Conservation (phyloP, 2,113 vertebrate species). For the Asarcornis scutulata region DNA sequence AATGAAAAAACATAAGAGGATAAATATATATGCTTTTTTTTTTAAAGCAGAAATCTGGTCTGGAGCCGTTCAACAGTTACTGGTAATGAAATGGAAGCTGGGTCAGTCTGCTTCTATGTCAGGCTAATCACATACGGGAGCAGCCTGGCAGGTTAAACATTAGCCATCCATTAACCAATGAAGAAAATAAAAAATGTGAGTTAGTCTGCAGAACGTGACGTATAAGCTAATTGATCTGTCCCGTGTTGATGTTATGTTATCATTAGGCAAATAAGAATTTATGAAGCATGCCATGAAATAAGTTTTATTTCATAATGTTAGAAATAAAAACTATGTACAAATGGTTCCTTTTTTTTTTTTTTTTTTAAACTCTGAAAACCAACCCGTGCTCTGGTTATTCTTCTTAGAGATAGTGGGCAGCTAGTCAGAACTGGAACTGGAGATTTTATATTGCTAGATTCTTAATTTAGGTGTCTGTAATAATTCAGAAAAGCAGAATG, state of each 20-base stretch:
- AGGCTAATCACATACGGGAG: not conserved
- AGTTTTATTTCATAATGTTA: conserved; percentile 3
- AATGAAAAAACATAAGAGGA: not conserved
- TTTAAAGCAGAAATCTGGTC: not conserved
- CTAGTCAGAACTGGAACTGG: not conserved
- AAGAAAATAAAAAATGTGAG: not conserved
- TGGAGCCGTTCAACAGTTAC: not conserved
- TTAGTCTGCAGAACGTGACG: not conserved
- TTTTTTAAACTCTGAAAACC: not conserved
- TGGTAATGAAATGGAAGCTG: not conserved
- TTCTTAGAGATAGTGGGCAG: not conserved
- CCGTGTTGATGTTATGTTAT: not conserved
- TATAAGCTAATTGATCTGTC: not conserved
- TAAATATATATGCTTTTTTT: not conserved
- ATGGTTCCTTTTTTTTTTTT: not conserved
- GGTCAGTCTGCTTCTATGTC: fast-evolving
- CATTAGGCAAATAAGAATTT: conserved; percentile 19
- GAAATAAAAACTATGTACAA: conserved; percentile 39
- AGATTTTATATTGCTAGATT: not conserved
- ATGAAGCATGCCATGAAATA: conserved; percentile 13
- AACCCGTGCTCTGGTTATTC: not conserved
- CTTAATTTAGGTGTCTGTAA: not conserved
- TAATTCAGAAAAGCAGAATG: not conserved
- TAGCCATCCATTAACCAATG: not conserved
- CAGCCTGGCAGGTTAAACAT: not conserved